Evolutionary conservation across 1,140 invertebrate species (phyloP), one percentile per base, ranked within the genome.

Genomic region (Drosophila sproati): DNA sequence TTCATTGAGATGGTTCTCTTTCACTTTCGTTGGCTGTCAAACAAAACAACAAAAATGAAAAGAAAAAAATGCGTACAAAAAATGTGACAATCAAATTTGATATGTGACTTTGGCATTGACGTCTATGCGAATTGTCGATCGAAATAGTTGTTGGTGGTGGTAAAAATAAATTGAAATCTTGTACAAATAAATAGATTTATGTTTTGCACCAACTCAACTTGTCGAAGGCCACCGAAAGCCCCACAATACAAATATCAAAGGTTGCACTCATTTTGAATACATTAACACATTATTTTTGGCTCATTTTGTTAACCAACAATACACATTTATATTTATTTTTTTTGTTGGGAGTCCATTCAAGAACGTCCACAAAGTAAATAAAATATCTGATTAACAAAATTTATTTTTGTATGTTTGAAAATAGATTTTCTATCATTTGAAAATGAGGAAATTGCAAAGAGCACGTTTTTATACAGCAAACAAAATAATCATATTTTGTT

Each of bases 81-180:
- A 60, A 59, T 61, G 59, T 63, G 67, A 73, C 80, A 82, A 82
- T 82, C 80, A 79, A 87, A 76, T 72, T 78, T 86, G 82, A 86
- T 82, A 67, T 86, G 63, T 86, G 82, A 87, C 82, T 86, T 86
- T 86, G 82, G 82, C 82, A 86, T 86, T 86, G 82, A 86, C 79
- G 82, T 82, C 78, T 67, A 41, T 73, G 61, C 62, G 57, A 70
- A 67, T 56, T 60, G 71, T 55, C 70, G 78, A 81, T 86, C 69
- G 83, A 86, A 83, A 86, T 86, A 87, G 76, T 87, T 63, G 61
- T 73, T 55, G 55, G 20, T n/a, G 39, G 35, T 74, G 20, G 20
- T 20, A 69, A 74, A 74, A 69, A 69, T 74, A 73, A 74, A 73
- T 73, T 70, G 51, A 82, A 86, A 82, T 73, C 45, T 62, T 70